These are phyloP conservation scores for Sphaerophoria taeniata DNA, from an alignment of 2,888 invertebrate species.

Conservation along the genomic window DNA sequence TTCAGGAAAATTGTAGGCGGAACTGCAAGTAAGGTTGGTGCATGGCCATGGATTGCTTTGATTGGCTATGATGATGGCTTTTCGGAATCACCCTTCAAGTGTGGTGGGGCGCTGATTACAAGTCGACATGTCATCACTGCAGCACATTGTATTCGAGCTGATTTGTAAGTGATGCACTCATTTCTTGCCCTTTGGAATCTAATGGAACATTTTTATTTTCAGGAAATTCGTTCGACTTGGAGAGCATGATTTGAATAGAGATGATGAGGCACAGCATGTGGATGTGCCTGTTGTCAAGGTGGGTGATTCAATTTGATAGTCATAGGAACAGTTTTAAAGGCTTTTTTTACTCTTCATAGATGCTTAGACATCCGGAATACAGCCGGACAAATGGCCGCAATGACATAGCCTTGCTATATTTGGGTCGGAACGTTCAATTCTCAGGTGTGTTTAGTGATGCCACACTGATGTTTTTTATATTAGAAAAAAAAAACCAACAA, in stretches of 20 bases:
- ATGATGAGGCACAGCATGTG: conserved; percentile 84
- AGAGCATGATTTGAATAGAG: conserved; percentile 88
- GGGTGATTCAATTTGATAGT: conserved; percentile 74
- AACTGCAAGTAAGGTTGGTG: conserved; percentile 86
- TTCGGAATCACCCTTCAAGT: conserved; percentile 80
- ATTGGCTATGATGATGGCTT: conserved; percentile 87
- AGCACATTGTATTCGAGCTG: conserved; percentile 80
- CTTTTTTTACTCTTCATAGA: conserved; percentile 73
- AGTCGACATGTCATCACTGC: conserved; percentile 88
- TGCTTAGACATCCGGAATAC: conserved; percentile 78
- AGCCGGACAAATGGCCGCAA: conserved; percentile 84
- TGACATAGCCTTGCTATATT: conserved; percentile 90
- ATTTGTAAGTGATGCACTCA: conserved; percentile 78
- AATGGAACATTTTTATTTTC: conserved; percentile 32
- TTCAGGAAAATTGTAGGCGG: conserved; percentile 89
- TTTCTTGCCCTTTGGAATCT: neutral
- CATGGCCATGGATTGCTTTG: conserved; percentile 92
- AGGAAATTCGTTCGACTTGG: conserved; percentile 89
- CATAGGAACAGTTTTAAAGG: neutral
- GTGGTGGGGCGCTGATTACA: conserved; percentile 84
- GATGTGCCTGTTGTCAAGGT: conserved; percentile 85
- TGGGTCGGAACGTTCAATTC: conserved; percentile 85
- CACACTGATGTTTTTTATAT: too few species aligned
- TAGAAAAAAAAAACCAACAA: neutral
- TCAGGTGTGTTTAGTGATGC: conserved; percentile 83